Conservation (phyloP, 2,888 invertebrate genomes). For the Diplolepis rosae region DNA sequence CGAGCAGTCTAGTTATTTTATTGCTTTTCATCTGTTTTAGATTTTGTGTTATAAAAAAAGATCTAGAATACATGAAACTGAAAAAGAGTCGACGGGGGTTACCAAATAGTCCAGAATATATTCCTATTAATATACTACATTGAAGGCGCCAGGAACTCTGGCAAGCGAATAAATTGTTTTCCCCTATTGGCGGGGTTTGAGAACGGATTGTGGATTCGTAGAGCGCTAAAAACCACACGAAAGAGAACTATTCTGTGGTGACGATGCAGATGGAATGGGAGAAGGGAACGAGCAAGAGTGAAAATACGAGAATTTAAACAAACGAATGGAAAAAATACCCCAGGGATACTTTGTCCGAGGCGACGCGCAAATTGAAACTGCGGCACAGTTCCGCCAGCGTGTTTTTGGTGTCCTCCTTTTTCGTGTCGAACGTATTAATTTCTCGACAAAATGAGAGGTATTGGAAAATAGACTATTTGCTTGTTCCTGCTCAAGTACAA, state of each 20-base stretch:
- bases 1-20: no score
- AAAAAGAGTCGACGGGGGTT: not conserved
- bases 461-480: conserved; percentile 31
- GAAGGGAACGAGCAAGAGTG: conserved; percentile 21
- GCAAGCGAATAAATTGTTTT: not conserved
- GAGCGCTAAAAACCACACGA: conserved; percentile 32
- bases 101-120: not conserved
- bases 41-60: no score
- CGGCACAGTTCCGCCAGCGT: conserved; percentile 36
- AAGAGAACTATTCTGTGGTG: conserved; percentile 25
- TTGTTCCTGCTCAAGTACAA: conserved; percentile 23
- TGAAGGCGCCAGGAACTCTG: not conserved
- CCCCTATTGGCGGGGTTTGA: conserved; percentile 10
- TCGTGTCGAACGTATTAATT: conserved; percentile 58
- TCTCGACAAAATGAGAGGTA: conserved; percentile 46
- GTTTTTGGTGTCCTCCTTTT: conserved; percentile 51
- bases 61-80: not conserved
- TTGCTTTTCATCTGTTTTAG: no score
- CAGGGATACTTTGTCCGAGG: conserved; percentile 62
- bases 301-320: conserved; percentile 54
- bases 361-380: conserved; percentile 62
- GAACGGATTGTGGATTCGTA: not conserved
- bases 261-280: not conserved
- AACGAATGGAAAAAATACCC: conserved; percentile 53
- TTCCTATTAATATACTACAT: not conserved